These are phyloP conservation scores for Cheilosia grossa DNA, from an alignment of 2,888 invertebrate genomes.

Conservation along the genomic window DNA sequence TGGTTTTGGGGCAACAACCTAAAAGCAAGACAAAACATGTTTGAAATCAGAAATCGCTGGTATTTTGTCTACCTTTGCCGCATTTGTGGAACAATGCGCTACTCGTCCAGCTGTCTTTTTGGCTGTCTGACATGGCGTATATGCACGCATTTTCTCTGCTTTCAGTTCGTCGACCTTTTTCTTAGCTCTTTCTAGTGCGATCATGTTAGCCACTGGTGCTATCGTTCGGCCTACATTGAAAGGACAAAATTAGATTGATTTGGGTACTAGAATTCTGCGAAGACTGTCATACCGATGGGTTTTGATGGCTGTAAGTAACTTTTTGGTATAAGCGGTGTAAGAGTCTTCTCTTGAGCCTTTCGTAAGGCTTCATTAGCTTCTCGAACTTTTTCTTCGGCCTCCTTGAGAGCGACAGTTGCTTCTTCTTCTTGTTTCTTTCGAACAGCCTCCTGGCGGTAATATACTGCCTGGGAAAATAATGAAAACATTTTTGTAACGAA, in stretches of 20 bases:
- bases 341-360: constrained; percentile 79
- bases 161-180: constrained; percentile 86
- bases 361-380: constrained; percentile 81
- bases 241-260: background rate
- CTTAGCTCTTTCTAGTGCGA: constrained; percentile 88
- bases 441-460: constrained; percentile 79
- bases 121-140: constrained; percentile 88
- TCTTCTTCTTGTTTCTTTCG: constrained; percentile 79
- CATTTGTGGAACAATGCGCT: constrained; percentile 85
- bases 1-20: constrained; percentile 82
- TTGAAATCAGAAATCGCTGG: background rate
- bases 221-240: constrained; percentile 85
- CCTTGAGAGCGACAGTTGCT: constrained; percentile 78
- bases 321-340: constrained; percentile 80
- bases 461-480: constrained; percentile 78
- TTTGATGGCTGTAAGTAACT: constrained; percentile 79
- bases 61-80: constrained; percentile 45
- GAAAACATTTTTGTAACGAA: background rate
- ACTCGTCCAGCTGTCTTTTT: constrained; percentile 87
- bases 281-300: constrained; percentile 43
- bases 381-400: constrained; percentile 80
- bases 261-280: background rate
- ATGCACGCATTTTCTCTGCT: constrained; percentile 83
- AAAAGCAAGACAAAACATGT: constrained; percentile 40
- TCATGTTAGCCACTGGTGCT: constrained; percentile 91